Base-by-base conservation (phyloP, 2,888 invertebrate species). In the Copidosoma aretas region DNA sequence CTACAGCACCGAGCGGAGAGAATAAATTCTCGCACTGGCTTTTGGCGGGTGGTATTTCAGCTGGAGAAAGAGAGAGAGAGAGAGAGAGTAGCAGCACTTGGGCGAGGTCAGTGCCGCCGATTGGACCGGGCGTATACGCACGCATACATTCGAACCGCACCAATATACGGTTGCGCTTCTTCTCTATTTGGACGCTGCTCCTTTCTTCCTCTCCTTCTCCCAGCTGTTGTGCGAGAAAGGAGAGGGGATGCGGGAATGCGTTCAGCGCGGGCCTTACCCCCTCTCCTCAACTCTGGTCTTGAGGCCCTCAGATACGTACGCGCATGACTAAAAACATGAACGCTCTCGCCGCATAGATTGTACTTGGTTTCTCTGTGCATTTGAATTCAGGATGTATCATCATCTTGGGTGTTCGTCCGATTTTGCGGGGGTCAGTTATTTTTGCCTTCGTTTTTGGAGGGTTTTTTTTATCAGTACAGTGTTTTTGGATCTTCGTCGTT, bases 11-110 rank as follows among this genome's bases (percentile, higher is more conserved):
- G 76, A 76, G 76, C 77, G 69, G 66, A 71, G 74, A 71, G 8
- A 75, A 74, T 76, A 76, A 81, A 80, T 81, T 80, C 79, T 81
- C 78, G 69, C 71, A 49, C 25, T 21, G 54, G 81, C 82, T 82
- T 83, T 82, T 82, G 81, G 79, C 78, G 71, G 78, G 70, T 79
- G 82, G 81, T 82, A 82, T 82, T 82, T n/a, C n/a, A n/a, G n/a
- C n/a, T n/a, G n/a, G n/a, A n/a, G n/a, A n/a, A n/a, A n/a, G n/a
- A 68, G 71, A 63, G 67, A 62, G 65, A 56, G 56, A 57, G 62
- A 39, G 60, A 24, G 59, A 10, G 43, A 15, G 22, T 14, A 21
- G 32, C 77, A 77, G 76, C 78, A 78, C 81, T 83, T 82, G 82
- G 81, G 81, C 80, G 82, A 82, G 83, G 83, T 83, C 82, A 82